Evolutionary conservation across 2,113 vertebrate genomes (phyloP).

Genomic region (Panthera leo): DNA sequence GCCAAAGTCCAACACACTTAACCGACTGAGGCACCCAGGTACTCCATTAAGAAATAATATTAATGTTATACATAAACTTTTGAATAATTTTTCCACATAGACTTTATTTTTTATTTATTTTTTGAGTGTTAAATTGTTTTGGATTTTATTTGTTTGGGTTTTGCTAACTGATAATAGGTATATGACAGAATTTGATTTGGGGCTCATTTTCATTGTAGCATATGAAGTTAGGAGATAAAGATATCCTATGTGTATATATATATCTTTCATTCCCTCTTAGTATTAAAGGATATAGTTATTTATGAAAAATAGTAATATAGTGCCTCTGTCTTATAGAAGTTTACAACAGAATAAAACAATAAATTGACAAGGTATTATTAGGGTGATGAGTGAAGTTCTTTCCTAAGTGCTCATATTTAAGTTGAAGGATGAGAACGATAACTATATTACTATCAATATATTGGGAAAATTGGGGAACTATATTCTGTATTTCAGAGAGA

Average conservation of each 20-base stretch:
- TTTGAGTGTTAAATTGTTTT: not conserved
- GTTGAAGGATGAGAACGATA: not conserved
- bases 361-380: not conserved
- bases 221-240: not conserved
- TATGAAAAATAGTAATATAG: not conserved
- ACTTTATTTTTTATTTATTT: too few species aligned
- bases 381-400: not conserved
- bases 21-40: too few species aligned
- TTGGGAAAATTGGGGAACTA: not conserved
- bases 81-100: not conserved
- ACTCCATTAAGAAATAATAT: too few species aligned
- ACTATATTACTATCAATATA: not conserved
- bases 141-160: not conserved
- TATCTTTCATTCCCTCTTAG: not conserved
- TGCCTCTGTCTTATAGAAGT: not conserved
- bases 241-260: not conserved
- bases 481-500: not conserved
- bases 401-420: not conserved
- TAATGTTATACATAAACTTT: not conserved
- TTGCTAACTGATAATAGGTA: not conserved
- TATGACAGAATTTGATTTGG: not conserved
- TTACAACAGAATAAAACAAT: not conserved
- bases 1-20: too few species aligned
- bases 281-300: not conserved
- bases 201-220: not conserved